Evolutionary conservation across 2,797 vertebrate genomes (phyloP), one percentile per base, ranked within the genome.

Genomic region (Danio tinwini): DNA sequence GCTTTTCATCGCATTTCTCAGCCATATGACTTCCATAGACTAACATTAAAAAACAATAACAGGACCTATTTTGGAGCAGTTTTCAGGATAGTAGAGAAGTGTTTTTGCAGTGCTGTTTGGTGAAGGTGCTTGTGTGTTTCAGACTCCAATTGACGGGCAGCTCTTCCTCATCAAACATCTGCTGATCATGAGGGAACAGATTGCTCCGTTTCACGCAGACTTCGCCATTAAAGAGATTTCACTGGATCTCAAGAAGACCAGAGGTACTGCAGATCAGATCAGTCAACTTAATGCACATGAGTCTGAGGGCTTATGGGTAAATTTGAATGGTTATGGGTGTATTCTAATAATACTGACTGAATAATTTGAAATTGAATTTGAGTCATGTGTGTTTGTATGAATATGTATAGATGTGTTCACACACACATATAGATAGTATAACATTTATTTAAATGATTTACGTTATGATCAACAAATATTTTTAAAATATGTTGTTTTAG

Each of bases 221-320:
- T 99, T 99, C 91, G 95, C 98, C 94, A 99, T 99, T 94, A 99
- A 98, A 93, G 98, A 99, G 93, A 99, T 99, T 95, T 99, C 98
- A 87, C 94, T 99, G 95, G 98, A 99, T 93, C 96, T 99, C 93
- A 99, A 97, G 95, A 99, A 95, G 95, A 99, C 96, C 83, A 96
- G 97, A 97, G 98, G 98, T 99, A 95, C 90, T 95, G 87, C 89
- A 87, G 87, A 88, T 87, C 86, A 83, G 85, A 62, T 83, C 84
- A 29, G 29, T 29, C 29, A 29, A 29, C 29, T 3, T 29, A 29
- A 29, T 29, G 29, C 29, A 29, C 29, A 29, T 70, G 7, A 52
- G 10, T 14, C 1, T 29, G 67, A 21, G 21, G 19, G 6, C 6
- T 21, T n/a, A 11, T 5, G 71, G 17, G 39, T 59, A n/a, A 16